Base-by-base conservation (phyloP, 2,113 vertebrate genomes). In the Dicentrarchus labrax region DNA sequence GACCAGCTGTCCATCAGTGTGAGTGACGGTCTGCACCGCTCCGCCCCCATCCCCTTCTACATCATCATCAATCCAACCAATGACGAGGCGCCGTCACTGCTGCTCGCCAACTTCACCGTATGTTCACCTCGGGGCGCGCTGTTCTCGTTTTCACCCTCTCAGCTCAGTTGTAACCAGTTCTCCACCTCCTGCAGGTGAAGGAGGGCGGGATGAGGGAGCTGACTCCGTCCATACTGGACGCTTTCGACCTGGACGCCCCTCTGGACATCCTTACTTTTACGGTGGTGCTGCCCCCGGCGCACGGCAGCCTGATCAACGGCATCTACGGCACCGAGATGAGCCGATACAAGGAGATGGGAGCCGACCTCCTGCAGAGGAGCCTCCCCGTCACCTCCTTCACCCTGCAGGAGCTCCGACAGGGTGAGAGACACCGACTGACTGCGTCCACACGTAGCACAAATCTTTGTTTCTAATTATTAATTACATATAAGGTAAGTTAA, bases 11-110 rank as follows among this genome's bases (percentile, higher is more conserved):
- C 88, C 45, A 48, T 96, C 85, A 94, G 91, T 21, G 84, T 95
- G 72, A 96, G 88, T 54, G 94, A 96, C 12, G 93, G 94, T 5
- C 54, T 95, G 45, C 93, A 95, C 57, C 93, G 72, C 60, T 97
- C 95, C 19, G 73, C 87, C 76, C 81, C 94, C 4, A 38, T 91
- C 69, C 81, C 92, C 62, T 77, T 97, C 85, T 95, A 95, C 90
- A 81, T 95, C 86, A 89, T 95, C 69, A 96, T 91, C 88, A 94
- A 88, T 72, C 95, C 96, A 21, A 88, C 80, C 81, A 96, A 96
- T 12, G 82, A 96, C 8, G 91, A 97, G 93, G 30, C 76, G 0
- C 93, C 93, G 3, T 88, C 88, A 0, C 84, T 96, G 81, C 88
- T 85, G 0, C 70, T 97, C 10, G 47, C 76, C 53, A 95, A 96